Evolutionary conservation across 2,113 vertebrate species (phyloP).

Genomic region (Monarcha castaneiventris): DNA sequence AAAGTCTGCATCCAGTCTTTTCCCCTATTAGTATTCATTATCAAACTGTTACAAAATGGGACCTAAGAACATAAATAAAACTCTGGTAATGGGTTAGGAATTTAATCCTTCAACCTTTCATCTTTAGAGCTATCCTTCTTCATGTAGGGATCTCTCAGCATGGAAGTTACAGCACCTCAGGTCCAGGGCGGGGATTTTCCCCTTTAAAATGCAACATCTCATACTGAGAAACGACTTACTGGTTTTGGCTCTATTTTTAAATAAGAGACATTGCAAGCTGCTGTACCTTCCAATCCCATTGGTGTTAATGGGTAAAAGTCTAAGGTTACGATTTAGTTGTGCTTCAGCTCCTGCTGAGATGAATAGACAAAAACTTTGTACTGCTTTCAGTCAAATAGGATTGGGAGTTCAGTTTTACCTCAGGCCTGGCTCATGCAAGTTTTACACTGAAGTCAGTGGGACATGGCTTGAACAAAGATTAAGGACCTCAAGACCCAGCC

Average conservation of each 20-base stretch:
- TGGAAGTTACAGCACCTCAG: not conserved
- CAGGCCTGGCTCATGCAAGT: not conserved
- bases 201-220: conserved; percentile 25
- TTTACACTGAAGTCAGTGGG: not conserved
- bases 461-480: not conserved
- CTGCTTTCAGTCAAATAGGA: not conserved
- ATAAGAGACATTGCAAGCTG: not conserved
- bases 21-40: not conserved
- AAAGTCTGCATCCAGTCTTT: not conserved
- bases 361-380: not conserved
- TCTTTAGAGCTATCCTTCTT: not conserved
- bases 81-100: not conserved
- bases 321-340: not conserved
- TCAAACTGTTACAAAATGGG: not conserved
- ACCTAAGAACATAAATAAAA: not conserved
- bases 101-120: conserved; percentile 21
- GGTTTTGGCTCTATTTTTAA: not conserved
- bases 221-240: not conserved
- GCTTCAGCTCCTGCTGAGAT: not conserved
- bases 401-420: not conserved
- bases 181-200: not conserved
- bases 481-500: not conserved
- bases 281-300: not conserved
- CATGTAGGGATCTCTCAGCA: not conserved
- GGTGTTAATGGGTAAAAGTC: not conserved